Conservation (phyloP, 1,140 invertebrate species). For the Branchinecta lynchi region DNA sequence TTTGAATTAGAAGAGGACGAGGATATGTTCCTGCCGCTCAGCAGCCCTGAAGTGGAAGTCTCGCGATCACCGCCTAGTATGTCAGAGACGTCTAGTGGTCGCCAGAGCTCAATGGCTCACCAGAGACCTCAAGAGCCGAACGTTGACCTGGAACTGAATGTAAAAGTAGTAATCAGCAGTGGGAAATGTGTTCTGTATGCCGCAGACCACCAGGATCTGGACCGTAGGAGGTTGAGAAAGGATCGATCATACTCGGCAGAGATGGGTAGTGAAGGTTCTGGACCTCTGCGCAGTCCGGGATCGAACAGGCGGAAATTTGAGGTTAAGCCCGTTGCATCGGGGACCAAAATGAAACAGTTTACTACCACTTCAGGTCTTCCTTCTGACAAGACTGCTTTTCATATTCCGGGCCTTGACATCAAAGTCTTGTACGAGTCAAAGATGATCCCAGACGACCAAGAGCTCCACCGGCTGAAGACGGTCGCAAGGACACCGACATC, state of each 20-base stretch:
- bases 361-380: slow-evolving; percentile 35
- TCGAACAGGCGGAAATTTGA: slow-evolving; percentile 21
- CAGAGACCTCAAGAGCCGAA: slow-evolving; percentile 68
- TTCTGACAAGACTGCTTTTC: slow-evolving; percentile 74
- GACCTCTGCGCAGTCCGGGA: slow-evolving; percentile 18
- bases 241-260: slow-evolving; percentile 23
- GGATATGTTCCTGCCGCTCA: not conserved
- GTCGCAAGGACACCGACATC: slow-evolving; percentile 10
- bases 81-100: not conserved
- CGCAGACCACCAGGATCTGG: slow-evolving; percentile 62
- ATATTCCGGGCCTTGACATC: slow-evolving; percentile 84
- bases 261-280: slow-evolving; percentile 21
- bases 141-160: slow-evolving; percentile 89
- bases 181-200: slow-evolving; percentile 93
- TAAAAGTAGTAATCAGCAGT: slow-evolving; percentile 90
- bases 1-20: no score
- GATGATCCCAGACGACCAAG: slow-evolving; percentile 46
- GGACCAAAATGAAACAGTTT: slow-evolving; percentile 27
- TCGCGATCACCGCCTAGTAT: not conserved
- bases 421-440: slow-evolving; percentile 81
- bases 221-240: slow-evolving; percentile 34
- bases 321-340: slow-evolving; percentile 26
- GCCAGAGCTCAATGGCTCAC: not conserved
- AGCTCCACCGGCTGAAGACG: not conserved
- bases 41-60: slow-evolving; percentile 12